Percentiles rank a stretch among this genome's conserved stretches.
phyloP scores from a whole-genome alignment of 2,797 vertebrate species.

The Miichthys miiuy region DNA sequence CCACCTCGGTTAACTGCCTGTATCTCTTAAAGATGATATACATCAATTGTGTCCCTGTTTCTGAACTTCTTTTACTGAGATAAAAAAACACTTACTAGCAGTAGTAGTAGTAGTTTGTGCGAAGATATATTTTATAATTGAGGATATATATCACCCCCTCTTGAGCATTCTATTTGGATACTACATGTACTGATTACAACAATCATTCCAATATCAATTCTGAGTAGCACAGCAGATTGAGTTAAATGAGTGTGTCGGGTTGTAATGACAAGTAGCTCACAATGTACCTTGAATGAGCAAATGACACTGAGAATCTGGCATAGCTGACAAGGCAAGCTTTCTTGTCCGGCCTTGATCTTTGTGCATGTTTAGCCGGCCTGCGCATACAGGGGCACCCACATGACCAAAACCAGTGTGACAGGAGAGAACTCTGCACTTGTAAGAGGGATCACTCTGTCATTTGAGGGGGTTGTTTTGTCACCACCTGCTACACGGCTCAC shows the following conservation, averaged over 20 bases:
- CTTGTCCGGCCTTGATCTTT: constrained; percentile 54
- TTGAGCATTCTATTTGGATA: neutral
- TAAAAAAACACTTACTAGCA: constrained; percentile 46
- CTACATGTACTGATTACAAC: constrained; percentile 45
- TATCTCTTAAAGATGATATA: constrained; percentile 44
- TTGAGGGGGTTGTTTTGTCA: constrained; percentile 27
- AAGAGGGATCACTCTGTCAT: constrained; percentile 34
- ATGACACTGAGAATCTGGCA: constrained; percentile 26
- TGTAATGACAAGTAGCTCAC: constrained; percentile 31
- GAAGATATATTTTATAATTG: constrained; percentile 27
- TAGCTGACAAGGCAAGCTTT: constrained; percentile 41
- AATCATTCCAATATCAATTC: constrained; percentile 38
- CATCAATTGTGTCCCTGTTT: constrained; percentile 27
- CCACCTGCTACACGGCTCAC: constrained; percentile 44
- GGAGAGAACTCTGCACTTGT: constrained; percentile 21
- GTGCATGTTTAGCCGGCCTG: constrained; percentile 25
- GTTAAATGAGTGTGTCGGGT: constrained; percentile 19
- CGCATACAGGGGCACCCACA: constrained; percentile 12
- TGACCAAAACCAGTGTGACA: constrained; percentile 44
- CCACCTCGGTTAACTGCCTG: constrained; percentile 12
- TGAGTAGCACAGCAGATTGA: constrained; percentile 34
- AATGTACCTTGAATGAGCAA: constrained; percentile 20
- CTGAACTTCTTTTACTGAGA: constrained; percentile 1
- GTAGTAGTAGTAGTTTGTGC: constrained; percentile 13
- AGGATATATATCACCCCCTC: neutral